Conservation (phyloP, 2,888 invertebrate genomes). For the Corythucha ciliata region DNA sequence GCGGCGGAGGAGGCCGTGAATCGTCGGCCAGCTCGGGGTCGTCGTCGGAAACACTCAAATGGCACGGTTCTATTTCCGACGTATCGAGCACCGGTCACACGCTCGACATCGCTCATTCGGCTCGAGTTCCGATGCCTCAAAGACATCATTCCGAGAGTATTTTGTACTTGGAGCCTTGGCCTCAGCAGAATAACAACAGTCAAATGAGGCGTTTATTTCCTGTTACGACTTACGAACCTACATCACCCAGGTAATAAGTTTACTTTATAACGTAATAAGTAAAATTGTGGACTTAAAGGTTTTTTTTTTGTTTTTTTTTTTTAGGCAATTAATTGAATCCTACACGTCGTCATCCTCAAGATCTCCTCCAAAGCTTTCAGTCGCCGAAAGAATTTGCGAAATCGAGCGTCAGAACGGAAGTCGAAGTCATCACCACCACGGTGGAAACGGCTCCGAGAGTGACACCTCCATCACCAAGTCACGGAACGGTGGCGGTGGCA, state of each 20-base stretch:
- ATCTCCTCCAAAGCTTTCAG: conserved; percentile 48
- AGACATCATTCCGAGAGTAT: conserved; percentile 69
- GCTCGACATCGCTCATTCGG: conserved; percentile 65
- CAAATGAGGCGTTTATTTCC: conserved; percentile 58
- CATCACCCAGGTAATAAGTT: conserved; percentile 30
- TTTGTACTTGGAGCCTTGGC: conserved; percentile 49
- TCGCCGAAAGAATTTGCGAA: conserved; percentile 56
- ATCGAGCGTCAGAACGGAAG: conserved; percentile 48
- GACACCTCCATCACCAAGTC: no score
- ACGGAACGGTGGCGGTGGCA: no score
- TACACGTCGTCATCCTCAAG: conserved; percentile 30
- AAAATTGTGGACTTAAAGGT: background rate
- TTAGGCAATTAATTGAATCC: conserved; percentile 21
- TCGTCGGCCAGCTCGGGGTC: conserved; percentile 39
- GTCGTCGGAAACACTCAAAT: conserved; percentile 68
- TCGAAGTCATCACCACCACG: no score
- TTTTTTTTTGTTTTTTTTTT: background rate
- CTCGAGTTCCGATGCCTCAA: conserved; percentile 65
- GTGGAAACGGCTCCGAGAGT: no score
- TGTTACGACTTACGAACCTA: conserved; percentile 53
- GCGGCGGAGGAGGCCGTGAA: conserved; percentile 30
- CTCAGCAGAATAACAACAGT: conserved; percentile 41
- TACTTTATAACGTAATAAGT: background rate
- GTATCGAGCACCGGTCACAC: conserved; percentile 46
- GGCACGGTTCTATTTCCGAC: conserved; percentile 68